A percentile compares a stretch with the other conserved stretches of the same genome.
Evolutionary conservation across 2,888 invertebrate genomes (phyloP).

Genomic region (Protodeltote pygarga): DNA sequence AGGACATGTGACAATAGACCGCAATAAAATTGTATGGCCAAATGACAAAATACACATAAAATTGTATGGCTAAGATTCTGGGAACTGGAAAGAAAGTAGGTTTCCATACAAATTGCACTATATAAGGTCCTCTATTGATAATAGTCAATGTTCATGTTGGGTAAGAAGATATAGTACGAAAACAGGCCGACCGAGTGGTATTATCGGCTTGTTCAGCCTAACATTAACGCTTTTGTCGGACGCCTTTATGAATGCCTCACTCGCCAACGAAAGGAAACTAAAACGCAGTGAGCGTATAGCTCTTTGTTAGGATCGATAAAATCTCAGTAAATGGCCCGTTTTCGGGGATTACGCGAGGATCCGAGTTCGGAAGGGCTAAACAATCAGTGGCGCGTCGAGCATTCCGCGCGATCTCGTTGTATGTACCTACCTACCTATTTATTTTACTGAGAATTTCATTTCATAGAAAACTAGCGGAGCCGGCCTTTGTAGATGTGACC

Average conservation of each 20-base stretch:
- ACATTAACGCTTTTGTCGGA: constrained; percentile 57
- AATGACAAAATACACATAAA: constrained; percentile 6
- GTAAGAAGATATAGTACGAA: constrained; percentile 15
- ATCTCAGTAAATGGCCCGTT: constrained; percentile 47
- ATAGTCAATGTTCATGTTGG: constrained; percentile 33
- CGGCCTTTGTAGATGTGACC: constrained; percentile 15
- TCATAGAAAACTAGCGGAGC: constrained; percentile 23
- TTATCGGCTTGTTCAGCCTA: constrained; percentile 59
- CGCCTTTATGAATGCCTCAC: constrained; percentile 55
- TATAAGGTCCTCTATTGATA: constrained; percentile 37
- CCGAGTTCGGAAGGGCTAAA: constrained; percentile 47
- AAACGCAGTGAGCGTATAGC: constrained; percentile 39
- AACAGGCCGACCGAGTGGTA: constrained; percentile 41
- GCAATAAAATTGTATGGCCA: constrained; percentile 3
- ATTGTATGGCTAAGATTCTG: constrained; percentile 3
- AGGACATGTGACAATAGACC: not conserved
- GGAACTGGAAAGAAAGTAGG: constrained; percentile 7
- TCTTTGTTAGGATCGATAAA: constrained; percentile 49
- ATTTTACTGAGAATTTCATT: constrained; percentile 39
- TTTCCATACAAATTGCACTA: constrained; percentile 20
- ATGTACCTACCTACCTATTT: constrained; percentile 37
- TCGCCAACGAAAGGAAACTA: constrained; percentile 55
- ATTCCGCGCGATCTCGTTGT: constrained; percentile 31
- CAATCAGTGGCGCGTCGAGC: constrained; percentile 36
- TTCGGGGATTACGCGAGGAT: constrained; percentile 47